Evolutionary conservation across 1,140 invertebrate genomes (phyloP).

Genomic region (Aplysia californica): DNA sequence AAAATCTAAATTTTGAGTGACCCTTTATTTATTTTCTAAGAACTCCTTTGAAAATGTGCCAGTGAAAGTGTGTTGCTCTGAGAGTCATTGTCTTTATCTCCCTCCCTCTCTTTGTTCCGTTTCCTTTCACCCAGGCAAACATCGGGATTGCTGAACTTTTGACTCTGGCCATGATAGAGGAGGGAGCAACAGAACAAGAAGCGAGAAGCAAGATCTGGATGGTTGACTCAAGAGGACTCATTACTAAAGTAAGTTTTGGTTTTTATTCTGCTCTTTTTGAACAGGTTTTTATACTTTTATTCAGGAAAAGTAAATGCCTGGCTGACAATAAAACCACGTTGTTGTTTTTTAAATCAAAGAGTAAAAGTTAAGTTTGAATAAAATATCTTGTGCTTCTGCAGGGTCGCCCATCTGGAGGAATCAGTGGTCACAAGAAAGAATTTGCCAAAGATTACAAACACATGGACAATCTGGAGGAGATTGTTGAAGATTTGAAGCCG

Average conservation of each 20-base stretch:
- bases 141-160: slow-evolving; percentile 67
- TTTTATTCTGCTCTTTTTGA: background rate
- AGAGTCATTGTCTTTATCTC: too few relatives aligned
- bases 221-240: slow-evolving; percentile 65
- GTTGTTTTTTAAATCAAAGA: too few relatives aligned
- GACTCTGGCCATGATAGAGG: slow-evolving; percentile 58
- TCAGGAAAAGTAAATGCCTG: too few relatives aligned
- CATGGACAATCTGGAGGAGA: slow-evolving; percentile 56
- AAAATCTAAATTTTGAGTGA: too few relatives aligned
- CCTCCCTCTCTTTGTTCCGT: too few relatives aligned
- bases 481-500: slow-evolving; percentile 59
- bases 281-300: background rate
- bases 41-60: too few relatives aligned
- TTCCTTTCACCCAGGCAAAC: slow-evolving; percentile 65
- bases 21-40: too few relatives aligned
- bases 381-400: slow-evolving; percentile 29
- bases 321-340: too few relatives aligned
- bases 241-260: slow-evolving; percentile 54
- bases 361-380: too few relatives aligned
- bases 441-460: slow-evolving; percentile 57
- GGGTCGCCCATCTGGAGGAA: slow-evolving; percentile 55
- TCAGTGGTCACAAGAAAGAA: slow-evolving; percentile 54
- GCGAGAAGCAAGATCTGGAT: slow-evolving; percentile 64
- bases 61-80: too few relatives aligned
- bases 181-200: slow-evolving; percentile 55